These are phyloP conservation scores for Hyperoplus lanceolatus DNA, from an alignment of 2,797 vertebrate species.

Conservation along the genomic window DNA sequence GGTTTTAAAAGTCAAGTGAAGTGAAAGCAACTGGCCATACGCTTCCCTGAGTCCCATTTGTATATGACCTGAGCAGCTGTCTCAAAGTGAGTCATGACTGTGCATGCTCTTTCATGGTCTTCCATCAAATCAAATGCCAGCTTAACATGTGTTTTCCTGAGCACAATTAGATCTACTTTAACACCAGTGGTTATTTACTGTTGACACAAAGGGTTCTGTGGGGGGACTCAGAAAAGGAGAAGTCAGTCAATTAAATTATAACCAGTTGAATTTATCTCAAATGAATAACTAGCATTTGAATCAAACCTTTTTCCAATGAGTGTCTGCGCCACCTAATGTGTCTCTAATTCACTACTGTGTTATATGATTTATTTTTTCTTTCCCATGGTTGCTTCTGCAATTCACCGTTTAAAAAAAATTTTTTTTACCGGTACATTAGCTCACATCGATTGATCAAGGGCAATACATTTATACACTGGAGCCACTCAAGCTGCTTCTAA, in stretches of 20 bases:
- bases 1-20: background rate
- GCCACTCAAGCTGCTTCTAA: constrained; percentile 74
- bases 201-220: background rate
- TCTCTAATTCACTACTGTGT: constrained; percentile 14
- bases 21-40: background rate
- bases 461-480: constrained; percentile 67
- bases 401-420: no score
- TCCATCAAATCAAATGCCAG: background rate
- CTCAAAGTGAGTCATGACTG: background rate
- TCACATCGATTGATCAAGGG: constrained; percentile 74
- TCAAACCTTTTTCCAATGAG: constrained; percentile 5
- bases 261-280: background rate
- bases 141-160: background rate
- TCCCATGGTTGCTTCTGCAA: background rate
- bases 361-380: background rate
- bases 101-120: background rate
- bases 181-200: background rate
- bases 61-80: background rate
- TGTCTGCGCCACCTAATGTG: background rate
- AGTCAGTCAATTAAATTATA: background rate
- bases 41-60: background rate
- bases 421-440: constrained; percentile 53
- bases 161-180: background rate
- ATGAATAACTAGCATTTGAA: constrained; percentile 14
- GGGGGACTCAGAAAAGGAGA: background rate